Percentiles rank a stretch among this genome's conserved stretches.
phyloP scores from a whole-genome alignment of 2,113 vertebrate species.

The Crotalus helleri region DNA sequence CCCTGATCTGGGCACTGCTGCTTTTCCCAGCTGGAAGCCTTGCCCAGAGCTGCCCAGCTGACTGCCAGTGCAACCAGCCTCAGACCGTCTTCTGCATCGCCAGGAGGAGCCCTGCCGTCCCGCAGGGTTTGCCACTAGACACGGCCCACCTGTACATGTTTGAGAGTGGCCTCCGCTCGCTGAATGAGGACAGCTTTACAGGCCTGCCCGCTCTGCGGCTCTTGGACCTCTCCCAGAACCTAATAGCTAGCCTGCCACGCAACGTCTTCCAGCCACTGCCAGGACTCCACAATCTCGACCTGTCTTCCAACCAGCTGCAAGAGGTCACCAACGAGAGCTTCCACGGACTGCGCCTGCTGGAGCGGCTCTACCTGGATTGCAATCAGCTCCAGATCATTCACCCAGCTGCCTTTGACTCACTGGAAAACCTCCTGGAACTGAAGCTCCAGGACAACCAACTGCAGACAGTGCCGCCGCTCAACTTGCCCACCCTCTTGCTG shows the following conservation, averaged over 20 bases:
- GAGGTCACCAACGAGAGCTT: slow-evolving; percentile 89
- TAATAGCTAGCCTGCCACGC: slow-evolving; percentile 79
- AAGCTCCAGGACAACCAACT: slow-evolving; percentile 90
- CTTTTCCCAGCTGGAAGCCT: background rate
- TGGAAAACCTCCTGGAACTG: slow-evolving; percentile 87
- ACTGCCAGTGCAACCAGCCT: slow-evolving; percentile 73
- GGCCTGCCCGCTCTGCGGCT: slow-evolving; percentile 79
- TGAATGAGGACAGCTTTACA: slow-evolving; percentile 76
- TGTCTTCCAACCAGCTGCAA: slow-evolving; percentile 87
- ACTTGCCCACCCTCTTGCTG: slow-evolving; percentile 82
- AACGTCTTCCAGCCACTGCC: slow-evolving; percentile 81
- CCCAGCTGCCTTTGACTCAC: slow-evolving; percentile 77
- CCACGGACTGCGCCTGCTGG: slow-evolving; percentile 79
- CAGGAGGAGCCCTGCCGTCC: slow-evolving; percentile 68
- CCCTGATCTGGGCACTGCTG: slow-evolving; percentile 49
- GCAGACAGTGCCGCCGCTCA: slow-evolving; percentile 73
- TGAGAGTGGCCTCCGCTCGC: slow-evolving; percentile 80
- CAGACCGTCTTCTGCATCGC: slow-evolving; percentile 69
- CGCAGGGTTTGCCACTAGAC: slow-evolving; percentile 68
- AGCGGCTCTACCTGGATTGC: slow-evolving; percentile 89
- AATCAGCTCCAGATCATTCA: slow-evolving; percentile 88
- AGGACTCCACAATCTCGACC: slow-evolving; percentile 87
- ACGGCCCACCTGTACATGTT: slow-evolving; percentile 84
- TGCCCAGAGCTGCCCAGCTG: slow-evolving; percentile 60
- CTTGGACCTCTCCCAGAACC: slow-evolving; percentile 93